Conservation (phyloP, 2,113 vertebrate genomes). For the Eclectus roratus region DNA sequence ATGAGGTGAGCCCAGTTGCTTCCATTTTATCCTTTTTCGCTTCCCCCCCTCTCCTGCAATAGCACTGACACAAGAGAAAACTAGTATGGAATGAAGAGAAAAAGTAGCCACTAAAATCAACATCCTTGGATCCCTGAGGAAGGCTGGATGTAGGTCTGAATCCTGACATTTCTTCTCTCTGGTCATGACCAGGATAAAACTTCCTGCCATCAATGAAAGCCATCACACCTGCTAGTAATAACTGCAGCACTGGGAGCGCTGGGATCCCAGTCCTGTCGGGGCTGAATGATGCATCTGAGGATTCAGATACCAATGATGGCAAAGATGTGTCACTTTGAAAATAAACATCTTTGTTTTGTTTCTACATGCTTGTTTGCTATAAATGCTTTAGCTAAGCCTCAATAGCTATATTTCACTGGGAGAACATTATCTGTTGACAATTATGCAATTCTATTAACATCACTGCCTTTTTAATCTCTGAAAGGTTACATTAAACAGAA, state of each 20-base stretch:
- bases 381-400: slow-evolving; percentile 54
- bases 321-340: slow-evolving; percentile 48
- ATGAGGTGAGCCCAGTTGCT: neutral
- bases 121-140: neutral
- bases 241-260: neutral
- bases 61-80: neutral
- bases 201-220: neutral
- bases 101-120: neutral
- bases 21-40: neutral
- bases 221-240: neutral
- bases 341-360: slow-evolving; percentile 67
- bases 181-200: accelerated
- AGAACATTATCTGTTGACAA: slow-evolving; percentile 70
- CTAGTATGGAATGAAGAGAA: neutral
- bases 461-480: slow-evolving; percentile 69
- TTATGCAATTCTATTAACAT: slow-evolving; percentile 70
- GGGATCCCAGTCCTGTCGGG: neutral
- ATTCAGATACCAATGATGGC: neutral
- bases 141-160: neutral
- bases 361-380: slow-evolving; percentile 53
- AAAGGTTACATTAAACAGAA: slow-evolving; percentile 61
- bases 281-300: neutral
- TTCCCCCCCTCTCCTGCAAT: neutral
- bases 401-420: slow-evolving; percentile 52
- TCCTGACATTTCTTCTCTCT: neutral